These are phyloP conservation scores for Gasterosteus nipponicus DNA, from an alignment of 2,113 vertebrate species.

Conservation along the genomic window DNA sequence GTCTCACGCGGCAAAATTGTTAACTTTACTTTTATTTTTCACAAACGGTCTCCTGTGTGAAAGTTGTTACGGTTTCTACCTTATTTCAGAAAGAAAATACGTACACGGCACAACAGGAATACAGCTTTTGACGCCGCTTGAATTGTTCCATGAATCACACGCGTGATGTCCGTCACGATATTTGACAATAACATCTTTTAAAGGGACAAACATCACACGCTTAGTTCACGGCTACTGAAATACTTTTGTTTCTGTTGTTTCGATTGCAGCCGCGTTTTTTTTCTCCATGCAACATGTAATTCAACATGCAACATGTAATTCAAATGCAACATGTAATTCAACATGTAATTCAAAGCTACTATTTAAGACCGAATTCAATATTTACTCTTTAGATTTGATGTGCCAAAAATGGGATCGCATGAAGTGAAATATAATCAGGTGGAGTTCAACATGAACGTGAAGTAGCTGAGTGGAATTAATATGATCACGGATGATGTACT, in stretches of 20 bases:
- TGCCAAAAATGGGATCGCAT: conserved; percentile 52
- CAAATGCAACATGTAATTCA: not conserved
- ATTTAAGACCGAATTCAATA: not conserved
- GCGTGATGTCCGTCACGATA: too few species aligned
- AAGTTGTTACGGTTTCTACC: too few species aligned
- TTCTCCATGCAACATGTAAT: not conserved
- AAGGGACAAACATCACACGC: too few species aligned
- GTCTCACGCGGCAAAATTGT: too few species aligned
- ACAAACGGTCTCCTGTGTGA: too few species aligned
- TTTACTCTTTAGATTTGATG: not conserved
- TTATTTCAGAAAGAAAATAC: too few species aligned
- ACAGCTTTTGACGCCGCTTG: too few species aligned
- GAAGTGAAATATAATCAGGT: conserved; percentile 5
- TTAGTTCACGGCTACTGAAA: too few species aligned
- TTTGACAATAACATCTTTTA: too few species aligned
- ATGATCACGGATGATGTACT: conserved; percentile 29
- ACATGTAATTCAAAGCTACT: not conserved
- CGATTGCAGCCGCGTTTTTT: not conserved
- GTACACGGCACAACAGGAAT: too few species aligned
- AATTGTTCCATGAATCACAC: too few species aligned
- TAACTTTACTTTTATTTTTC: too few species aligned
- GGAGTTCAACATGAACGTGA: conserved; percentile 33
- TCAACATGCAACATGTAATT: not conserved
- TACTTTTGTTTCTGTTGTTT: not conserved
- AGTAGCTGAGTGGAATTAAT: conserved; percentile 37